Percentiles rank a stretch among this genome's conserved stretches.
Conservation (phyloP, 2,797 vertebrate genomes). For the Lemur catta region DNA sequence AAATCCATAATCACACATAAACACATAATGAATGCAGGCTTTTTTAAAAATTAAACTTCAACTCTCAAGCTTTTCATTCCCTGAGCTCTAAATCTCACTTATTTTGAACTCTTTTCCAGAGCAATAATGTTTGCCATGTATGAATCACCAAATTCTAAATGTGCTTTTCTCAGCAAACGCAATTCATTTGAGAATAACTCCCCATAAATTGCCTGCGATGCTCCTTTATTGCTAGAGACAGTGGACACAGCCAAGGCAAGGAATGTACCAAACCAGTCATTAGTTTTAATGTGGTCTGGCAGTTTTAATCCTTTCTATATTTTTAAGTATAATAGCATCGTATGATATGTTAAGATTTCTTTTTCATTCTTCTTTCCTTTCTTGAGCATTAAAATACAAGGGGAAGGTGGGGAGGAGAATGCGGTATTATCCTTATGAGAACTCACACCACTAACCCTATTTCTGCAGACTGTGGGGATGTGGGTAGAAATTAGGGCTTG, state of each 20-base stretch:
- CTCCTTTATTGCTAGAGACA: constrained; percentile 36
- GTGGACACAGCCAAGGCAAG: background rate
- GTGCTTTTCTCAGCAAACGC: constrained; percentile 61
- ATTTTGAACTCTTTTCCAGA: constrained; percentile 57
- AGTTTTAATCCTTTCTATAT: constrained; percentile 13
- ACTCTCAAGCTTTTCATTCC: constrained; percentile 8
- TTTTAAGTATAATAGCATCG: background rate
- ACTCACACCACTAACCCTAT: background rate
- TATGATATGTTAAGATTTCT: background rate
- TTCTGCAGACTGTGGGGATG: background rate
- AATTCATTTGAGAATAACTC: constrained; percentile 53
- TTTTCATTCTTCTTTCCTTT: background rate
- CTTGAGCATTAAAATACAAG: background rate
- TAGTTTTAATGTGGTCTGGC: constrained; percentile 5
- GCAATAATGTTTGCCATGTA: constrained; percentile 31
- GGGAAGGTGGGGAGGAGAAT: background rate
- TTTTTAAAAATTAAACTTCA: constrained; percentile 52
- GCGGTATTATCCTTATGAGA: background rate
- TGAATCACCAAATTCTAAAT: constrained; percentile 65
- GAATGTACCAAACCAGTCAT: background rate
- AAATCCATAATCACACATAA: background rate
- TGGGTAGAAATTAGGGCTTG: background rate
- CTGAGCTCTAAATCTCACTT: constrained; percentile 51
- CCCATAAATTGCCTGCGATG: background rate
- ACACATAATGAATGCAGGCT: background rate